phyloP scores from a whole-genome alignment of 2,797 vertebrate genomes.

The Neoniphon sammara region DNA sequence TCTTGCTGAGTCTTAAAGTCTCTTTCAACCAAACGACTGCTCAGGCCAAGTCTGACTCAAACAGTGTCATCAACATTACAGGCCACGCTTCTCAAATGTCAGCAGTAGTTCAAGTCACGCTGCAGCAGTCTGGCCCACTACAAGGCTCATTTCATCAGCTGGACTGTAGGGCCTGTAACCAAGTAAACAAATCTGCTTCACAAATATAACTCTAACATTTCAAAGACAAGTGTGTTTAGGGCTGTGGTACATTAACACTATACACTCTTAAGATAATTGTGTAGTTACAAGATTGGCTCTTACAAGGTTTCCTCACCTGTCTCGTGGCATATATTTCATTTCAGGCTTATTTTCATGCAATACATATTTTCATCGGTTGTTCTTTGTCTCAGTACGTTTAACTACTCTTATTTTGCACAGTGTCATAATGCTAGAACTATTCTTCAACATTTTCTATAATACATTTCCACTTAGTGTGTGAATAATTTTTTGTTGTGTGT shows the following conservation, averaged over 20 bases:
- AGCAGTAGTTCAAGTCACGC: conserved; percentile 6
- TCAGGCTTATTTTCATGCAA: neutral
- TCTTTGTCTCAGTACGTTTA: too few relatives aligned
- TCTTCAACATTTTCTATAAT: too few relatives aligned
- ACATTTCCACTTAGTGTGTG: too few relatives aligned
- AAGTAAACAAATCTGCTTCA: conserved; percentile 21
- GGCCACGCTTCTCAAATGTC: conserved; percentile 38
- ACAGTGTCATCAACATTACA: conserved; percentile 37
- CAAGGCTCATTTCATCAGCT: conserved; percentile 2
- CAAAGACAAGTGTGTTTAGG: neutral
- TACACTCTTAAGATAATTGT: too few relatives aligned
- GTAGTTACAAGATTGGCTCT: too few relatives aligned
- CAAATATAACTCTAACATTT: conserved; percentile 19
- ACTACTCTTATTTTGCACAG: too few relatives aligned
- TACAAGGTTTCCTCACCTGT: neutral
- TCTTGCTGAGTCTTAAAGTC: conserved; percentile 15
- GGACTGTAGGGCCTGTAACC: conserved; percentile 19
- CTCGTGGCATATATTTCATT: neutral
- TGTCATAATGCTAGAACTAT: too few relatives aligned
- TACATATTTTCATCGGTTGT: too few relatives aligned
- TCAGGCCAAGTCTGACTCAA: conserved; percentile 15
- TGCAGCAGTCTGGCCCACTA: conserved; percentile 14
- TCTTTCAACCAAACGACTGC: conserved; percentile 2
- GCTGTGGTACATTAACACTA: too few relatives aligned
- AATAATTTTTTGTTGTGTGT: too few relatives aligned